These are phyloP conservation scores for Rhea pennata DNA, from an alignment of 2,113 vertebrate species.

Conservation along the genomic window DNA sequence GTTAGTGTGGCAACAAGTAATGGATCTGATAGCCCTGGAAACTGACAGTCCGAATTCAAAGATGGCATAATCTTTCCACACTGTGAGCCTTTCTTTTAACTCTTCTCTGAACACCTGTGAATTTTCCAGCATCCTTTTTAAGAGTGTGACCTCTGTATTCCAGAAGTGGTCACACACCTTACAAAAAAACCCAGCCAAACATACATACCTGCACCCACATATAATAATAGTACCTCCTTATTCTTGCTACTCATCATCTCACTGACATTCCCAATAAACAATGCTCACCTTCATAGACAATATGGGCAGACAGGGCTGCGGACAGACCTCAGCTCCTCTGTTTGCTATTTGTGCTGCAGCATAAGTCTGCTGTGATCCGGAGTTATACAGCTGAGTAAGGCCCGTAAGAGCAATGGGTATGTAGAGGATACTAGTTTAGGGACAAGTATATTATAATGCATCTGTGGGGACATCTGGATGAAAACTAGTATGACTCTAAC, in stretches of 20 bases:
- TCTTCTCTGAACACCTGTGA: background rate
- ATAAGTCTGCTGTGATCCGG: background rate
- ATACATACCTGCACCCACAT: background rate
- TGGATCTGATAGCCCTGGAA: background rate
- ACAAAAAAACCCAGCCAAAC: background rate
- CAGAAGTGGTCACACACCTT: background rate
- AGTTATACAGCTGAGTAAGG: background rate
- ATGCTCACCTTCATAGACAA: background rate
- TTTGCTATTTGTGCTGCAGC: background rate
- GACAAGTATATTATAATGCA: background rate
- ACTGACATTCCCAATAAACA: background rate
- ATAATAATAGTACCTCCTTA: background rate
- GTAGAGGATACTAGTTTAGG: background rate
- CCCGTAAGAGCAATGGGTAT: background rate
- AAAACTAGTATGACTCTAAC: background rate
- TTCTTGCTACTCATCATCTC: background rate
- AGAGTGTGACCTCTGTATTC: background rate
- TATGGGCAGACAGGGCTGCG: rapidly evolving
- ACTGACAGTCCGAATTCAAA: background rate
- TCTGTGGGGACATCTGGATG: background rate
- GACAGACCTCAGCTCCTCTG: background rate
- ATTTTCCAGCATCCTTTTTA: background rate
- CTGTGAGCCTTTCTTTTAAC: background rate
- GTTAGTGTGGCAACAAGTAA: background rate
- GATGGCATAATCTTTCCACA: background rate